Percentiles rank a stretch among this genome's conserved stretches.
These are phyloP conservation scores for Catamblyrhynchus diadema DNA, from an alignment of 2,797 vertebrate species.

Conservation along the genomic window DNA sequence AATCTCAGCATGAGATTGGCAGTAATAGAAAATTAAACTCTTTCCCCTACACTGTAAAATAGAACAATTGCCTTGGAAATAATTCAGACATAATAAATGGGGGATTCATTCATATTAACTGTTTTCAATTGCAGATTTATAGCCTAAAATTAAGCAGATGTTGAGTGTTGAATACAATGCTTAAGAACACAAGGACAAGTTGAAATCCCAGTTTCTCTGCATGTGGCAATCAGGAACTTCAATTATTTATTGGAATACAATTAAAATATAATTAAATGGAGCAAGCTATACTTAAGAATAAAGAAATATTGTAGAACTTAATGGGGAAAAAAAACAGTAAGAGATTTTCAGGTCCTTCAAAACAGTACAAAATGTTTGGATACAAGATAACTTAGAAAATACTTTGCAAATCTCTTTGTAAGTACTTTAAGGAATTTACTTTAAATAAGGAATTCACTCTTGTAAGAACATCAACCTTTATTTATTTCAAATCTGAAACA, in stretches of 20 bases:
- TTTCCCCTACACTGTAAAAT: background rate
- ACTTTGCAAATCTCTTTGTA: background rate
- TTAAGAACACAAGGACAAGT: conserved; percentile 24
- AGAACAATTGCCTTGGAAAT: conserved; percentile 29
- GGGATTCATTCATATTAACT: background rate
- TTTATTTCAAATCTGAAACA: background rate
- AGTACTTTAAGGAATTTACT: background rate
- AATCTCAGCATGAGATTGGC: background rate
- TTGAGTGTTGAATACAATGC: background rate
- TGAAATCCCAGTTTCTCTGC: background rate
- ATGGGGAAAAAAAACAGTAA: background rate
- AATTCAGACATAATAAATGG: conserved; percentile 25
- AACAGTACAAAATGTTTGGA: background rate
- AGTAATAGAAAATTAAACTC: background rate
- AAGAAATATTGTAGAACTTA: background rate
- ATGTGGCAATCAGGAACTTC: background rate
- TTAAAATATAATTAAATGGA: background rate
- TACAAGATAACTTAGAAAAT: background rate
- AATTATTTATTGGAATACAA: conserved; percentile 14
- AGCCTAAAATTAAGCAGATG: conserved; percentile 33
- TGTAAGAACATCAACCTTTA: background rate
- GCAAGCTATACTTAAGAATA: background rate
- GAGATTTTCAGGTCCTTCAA: background rate
- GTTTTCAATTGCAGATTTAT: conserved; percentile 22
- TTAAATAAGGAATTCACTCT: background rate